A percentile compares a stretch with the other conserved stretches of the same genome.
phyloP scores from a whole-genome alignment of 2,113 vertebrate species.

The Eulacestoma nigropectus region DNA sequence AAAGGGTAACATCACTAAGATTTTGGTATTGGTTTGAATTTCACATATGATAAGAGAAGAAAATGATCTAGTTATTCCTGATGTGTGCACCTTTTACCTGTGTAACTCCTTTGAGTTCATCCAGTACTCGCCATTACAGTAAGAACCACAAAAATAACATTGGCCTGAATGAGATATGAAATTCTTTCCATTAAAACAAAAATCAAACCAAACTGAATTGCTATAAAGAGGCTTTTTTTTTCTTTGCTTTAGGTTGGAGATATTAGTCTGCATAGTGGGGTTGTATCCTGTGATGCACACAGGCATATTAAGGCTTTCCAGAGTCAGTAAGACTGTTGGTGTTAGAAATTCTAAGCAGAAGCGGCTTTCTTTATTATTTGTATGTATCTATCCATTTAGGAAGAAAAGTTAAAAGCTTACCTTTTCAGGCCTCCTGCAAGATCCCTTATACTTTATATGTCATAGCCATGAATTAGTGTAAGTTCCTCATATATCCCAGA shows the following conservation, averaged over 20 bases:
- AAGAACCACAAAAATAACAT: background rate
- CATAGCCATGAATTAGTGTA: background rate
- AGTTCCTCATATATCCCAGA: background rate
- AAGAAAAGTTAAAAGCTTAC: background rate
- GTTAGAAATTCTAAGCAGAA: background rate
- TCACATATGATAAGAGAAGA: background rate
- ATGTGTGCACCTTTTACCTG: background rate
- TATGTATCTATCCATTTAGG: background rate
- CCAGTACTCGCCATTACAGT: background rate
- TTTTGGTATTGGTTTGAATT: background rate
- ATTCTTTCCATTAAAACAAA: background rate
- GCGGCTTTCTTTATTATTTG: background rate
- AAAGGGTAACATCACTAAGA: background rate
- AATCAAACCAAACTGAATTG: background rate
- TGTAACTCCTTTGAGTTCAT: background rate
- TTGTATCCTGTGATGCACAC: background rate
- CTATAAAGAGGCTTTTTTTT: background rate
- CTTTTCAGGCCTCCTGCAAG: background rate
- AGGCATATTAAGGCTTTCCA: background rate
- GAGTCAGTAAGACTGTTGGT: background rate
- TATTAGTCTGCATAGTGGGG: background rate
- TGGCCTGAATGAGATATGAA: background rate
- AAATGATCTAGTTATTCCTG: background rate
- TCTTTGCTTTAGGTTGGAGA: background rate
- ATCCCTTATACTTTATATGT: background rate